Evolutionary conservation across 1,140 invertebrate species (phyloP), one percentile per base, ranked within the genome.

Genomic region (Aporrectodea caliginosa): DNA sequence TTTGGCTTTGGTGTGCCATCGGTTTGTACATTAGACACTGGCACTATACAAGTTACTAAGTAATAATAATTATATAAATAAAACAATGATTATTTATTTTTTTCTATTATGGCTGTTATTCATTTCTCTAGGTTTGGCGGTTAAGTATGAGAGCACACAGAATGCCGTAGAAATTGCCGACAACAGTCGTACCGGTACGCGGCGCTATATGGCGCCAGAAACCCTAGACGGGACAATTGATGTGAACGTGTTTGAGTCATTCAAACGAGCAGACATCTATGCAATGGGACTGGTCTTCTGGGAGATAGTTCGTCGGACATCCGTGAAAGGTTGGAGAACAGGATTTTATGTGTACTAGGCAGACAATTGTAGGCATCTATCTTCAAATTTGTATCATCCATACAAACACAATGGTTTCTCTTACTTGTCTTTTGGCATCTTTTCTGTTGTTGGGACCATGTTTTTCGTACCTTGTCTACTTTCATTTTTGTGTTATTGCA

Each of bases 181-280:
- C 22, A 98, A 95, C 82, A 94, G 95, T 86, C 90, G 95, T 78
- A 95, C 97, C 68, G 97, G 97, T 70, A 98, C 97, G 1, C 97
- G 96, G 84, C 91, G 96, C 32, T 97, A 98, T 86, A 96, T 97
- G 94, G 94, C 95, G 2, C 95, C 95, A 14, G 95, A 98, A 90
- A 94, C 95, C 85, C 76, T 89, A n/a, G 85, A 86, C 77, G 86
- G 86, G 31, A 92, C 92, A 78, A 94, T 98, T 89, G 96, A 96
- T 87, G 92, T 92, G 85, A 92, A 93, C 84, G 94, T 97, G 85
- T 97, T 98, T 89, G 95, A 97, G 87, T 95, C 95, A 14, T 98
- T 96, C 89, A 96, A 97, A 89, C 90, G 94, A 80, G 95, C 95
- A 2, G 97, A 98, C 89, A 95, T 99, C 31, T 98, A 99, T 86